Evolutionary conservation across 2,113 vertebrate species (phyloP).

Genomic region (Vulpes ferrilata): DNA sequence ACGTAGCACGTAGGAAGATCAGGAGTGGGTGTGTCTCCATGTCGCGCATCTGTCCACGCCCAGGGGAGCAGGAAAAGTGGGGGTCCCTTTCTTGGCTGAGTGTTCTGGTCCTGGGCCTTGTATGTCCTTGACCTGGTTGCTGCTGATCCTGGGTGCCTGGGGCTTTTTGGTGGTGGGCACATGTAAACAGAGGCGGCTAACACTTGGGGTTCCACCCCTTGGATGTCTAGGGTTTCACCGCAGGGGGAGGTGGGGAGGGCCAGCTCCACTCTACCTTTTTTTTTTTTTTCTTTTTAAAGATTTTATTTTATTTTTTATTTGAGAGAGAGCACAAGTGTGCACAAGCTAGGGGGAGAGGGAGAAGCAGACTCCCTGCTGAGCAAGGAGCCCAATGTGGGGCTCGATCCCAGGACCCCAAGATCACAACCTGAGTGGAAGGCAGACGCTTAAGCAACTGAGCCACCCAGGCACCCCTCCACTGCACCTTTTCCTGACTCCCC

Average conservation of each 20-base stretch:
- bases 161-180: fast-evolving
- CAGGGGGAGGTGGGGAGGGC: fast-evolving
- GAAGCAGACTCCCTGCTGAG: background rate
- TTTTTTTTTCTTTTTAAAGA: background rate
- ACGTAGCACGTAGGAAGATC: too few species aligned
- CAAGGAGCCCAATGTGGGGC: background rate
- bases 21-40: background rate
- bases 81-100: background rate
- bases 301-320: background rate
- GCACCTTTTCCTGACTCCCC: background rate
- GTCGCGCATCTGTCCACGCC: fast-evolving
- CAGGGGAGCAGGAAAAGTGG: fast-evolving
- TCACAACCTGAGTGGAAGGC: background rate
- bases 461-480: too few species aligned
- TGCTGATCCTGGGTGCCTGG: background rate
- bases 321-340: background rate
- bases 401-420: background rate
- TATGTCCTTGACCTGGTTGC: fast-evolving
- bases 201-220: background rate
- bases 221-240: background rate
- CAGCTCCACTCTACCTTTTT: background rate
- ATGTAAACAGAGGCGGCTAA: background rate
- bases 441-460: background rate
- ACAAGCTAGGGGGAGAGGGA: background rate
- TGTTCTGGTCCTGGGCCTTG: background rate